Conservation (phyloP, 2,797 vertebrate genomes). For the Pyrocephalus nanus region DNA sequence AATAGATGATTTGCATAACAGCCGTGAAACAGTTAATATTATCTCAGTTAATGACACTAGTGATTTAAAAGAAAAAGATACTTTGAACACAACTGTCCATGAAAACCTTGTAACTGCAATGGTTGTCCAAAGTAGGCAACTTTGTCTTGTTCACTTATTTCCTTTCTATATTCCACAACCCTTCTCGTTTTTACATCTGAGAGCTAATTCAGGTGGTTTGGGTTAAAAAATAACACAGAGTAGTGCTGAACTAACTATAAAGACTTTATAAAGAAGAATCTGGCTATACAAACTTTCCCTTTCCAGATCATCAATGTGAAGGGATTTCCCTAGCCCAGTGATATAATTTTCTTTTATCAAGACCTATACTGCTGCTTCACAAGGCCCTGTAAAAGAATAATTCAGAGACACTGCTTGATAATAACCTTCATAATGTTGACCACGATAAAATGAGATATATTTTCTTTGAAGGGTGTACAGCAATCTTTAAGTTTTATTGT, state of each 20-base stretch:
- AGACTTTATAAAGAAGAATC: background rate
- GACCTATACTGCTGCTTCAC: background rate
- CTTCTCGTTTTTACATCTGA: background rate
- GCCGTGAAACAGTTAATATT: background rate
- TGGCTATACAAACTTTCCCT: background rate
- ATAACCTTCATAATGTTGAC: background rate
- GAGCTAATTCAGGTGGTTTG: background rate
- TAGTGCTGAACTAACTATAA: background rate
- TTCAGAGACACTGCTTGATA: background rate
- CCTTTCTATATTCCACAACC: background rate
- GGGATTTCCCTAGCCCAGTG: background rate
- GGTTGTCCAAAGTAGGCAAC: background rate
- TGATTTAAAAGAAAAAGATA: background rate
- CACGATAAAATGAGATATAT: background rate
- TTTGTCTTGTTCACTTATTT: background rate
- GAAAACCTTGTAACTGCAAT: background rate
- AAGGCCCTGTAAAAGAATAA: background rate
- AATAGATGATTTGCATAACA: background rate
- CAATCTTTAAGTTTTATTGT: background rate
- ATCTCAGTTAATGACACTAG: background rate
- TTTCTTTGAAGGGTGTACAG: background rate
- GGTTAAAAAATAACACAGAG: background rate
- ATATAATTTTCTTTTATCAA: background rate
- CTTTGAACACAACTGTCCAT: background rate
- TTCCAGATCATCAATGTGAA: background rate